A percentile compares a stretch with the other conserved stretches of the same genome.
These are phyloP conservation scores for Brachionus sp. DNA, from an alignment of 1,140 invertebrate species.

Conservation along the genomic window DNA sequence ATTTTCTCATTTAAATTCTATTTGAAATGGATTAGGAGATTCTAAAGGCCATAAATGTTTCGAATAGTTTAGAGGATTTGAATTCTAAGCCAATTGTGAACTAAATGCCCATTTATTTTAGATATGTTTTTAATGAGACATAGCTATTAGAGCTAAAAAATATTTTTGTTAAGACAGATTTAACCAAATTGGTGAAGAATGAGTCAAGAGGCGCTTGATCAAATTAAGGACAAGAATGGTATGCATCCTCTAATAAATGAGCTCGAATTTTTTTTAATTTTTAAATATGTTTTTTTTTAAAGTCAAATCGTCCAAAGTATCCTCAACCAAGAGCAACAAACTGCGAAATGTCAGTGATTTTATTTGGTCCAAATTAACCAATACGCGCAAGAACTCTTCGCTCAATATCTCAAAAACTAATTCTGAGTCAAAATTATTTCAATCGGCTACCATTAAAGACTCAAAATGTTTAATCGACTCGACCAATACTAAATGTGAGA, in stretches of 20 bases:
- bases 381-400: neutral
- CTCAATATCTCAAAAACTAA: neutral
- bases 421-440: neutral
- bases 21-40: conserved; percentile 11
- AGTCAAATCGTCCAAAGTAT: neutral
- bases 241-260: neutral
- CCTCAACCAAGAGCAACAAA: neutral
- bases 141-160: neutral
- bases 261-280: neutral
- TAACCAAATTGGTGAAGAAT: conserved; percentile 15
- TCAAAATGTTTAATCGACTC: neutral
- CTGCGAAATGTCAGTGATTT: conserved; percentile 13
- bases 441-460: neutral
- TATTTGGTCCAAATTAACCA: conserved; percentile 12
- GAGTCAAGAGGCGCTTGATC: neutral
- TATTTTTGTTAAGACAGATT: neutral
- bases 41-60: neutral
- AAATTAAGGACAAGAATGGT: conserved; percentile 18
- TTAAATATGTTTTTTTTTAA: neutral
- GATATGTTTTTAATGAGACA: conserved; percentile 13
- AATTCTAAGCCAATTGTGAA: neutral
- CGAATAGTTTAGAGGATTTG: conserved; percentile 17
- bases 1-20: conserved; percentile 24
- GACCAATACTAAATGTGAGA: neutral
- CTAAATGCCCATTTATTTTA: conserved; percentile 26